Conservation (phyloP, 1,140 invertebrate genomes). For the Diploscapter pachys region DNA sequence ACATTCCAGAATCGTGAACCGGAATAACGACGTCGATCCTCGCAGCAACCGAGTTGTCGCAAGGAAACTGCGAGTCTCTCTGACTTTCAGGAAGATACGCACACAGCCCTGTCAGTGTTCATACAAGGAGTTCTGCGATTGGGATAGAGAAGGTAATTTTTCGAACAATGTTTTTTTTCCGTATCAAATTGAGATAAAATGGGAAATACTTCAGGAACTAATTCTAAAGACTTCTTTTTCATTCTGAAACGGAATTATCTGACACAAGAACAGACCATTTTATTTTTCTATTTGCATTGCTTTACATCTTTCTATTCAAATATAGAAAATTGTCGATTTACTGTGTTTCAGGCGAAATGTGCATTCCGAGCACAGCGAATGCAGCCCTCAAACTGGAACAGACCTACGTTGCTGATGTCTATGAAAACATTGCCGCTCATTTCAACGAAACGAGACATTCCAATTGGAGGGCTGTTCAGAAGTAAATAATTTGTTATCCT, state of each 20-base stretch:
- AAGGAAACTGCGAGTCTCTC: conserved; percentile 72
- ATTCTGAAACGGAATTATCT: background rate
- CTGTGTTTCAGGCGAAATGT: conserved; percentile 27
- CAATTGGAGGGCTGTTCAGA: conserved; percentile 81
- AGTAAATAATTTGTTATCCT: background rate
- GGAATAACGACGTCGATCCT: conserved; percentile 74
- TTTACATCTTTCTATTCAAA: background rate
- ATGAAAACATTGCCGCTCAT: conserved; percentile 86
- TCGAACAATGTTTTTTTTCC: background rate
- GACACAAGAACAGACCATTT: background rate
- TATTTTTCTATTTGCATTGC: background rate
- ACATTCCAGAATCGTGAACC: conserved; percentile 74
- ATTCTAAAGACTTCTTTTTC: background rate
- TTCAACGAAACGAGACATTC: conserved; percentile 87
- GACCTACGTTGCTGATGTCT: conserved; percentile 68
- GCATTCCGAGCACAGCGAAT: conserved; percentile 17
- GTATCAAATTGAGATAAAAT: background rate
- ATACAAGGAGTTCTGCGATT: conserved; percentile 67
- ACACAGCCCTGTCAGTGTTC: conserved; percentile 65
- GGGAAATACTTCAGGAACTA: background rate
- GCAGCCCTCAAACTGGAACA: conserved; percentile 26
- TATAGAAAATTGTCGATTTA: background rate
- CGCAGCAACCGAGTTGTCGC: conserved; percentile 57
- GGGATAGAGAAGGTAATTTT: conserved; percentile 35
- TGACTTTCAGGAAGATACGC: conserved; percentile 80